Base-by-base conservation (phyloP, 2,888 invertebrate species). In the Stenichneumon culpator region DNA sequence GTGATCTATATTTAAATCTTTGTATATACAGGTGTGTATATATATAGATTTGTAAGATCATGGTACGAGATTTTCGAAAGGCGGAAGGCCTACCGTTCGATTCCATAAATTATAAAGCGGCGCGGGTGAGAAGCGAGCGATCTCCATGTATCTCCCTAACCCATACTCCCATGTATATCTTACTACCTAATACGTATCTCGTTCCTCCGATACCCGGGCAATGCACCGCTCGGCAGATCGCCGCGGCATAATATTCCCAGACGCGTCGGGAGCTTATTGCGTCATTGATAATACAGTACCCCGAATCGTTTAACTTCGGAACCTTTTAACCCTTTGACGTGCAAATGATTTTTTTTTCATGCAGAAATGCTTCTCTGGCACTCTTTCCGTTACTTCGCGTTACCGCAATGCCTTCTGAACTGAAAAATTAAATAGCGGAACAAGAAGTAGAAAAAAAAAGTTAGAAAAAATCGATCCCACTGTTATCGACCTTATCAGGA, bases 41-140 rank as follows among this genome's bases (percentile, higher is more conserved):
- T 57, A 25, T 11, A 54, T 54, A 16, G 60, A 60, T 74, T 6
- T 5, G 22, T 39, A 11, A 22, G 75, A 74, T 67, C 50, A 19
- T 5, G n/a, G 28, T 52, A 25, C 50, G 75, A 65, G 75, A 75
- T 75, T 65, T 75, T 75, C 75, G 75, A 75, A 75, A 75, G 75
- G 75, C 75, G 75, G 75, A 75, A 75, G 75, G 65, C 65, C 65
- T 52, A 36, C 63, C 57, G 65, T 75, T 75, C 65, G 75, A 75
- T 75, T 67, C 65, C 75, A 67, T 75, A 52, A 75, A 67, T 65
- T 65, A 75, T 65, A 32, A 44, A 28, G 36, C 60, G n/a, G 50
- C 60, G 52, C 47, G 74, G 47, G 75, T 63, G 50, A 50, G 74
- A 63, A 44, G 52, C 57, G 28, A 73, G 60, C 28, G 65, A 75